Evolutionary conservation across 1,140 invertebrate species (phyloP), one percentile per base, ranked within the genome.

Genomic region (Calephelis virginiensis): DNA sequence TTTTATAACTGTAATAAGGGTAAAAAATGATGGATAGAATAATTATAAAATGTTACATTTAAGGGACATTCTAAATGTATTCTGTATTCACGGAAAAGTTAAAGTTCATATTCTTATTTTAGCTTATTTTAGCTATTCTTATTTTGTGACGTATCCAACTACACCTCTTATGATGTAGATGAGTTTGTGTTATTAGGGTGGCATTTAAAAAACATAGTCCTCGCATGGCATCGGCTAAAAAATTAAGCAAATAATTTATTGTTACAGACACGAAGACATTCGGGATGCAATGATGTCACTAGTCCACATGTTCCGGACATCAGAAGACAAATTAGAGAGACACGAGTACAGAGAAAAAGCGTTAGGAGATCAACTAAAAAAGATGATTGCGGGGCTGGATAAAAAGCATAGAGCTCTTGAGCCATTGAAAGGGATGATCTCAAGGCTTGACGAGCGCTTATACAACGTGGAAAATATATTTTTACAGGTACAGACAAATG

Each of bases 311-410:
- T 94, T 97, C 85, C 92, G 95, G 28, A 93, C 94, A 28, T 94
- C 95, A 66, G 96, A 96, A 56, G 95, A 96, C 76, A 97, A 97
- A 86, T 82, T 98, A 68, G 96, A 97, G 77, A 90, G 96, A 37
- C 97, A 98, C 82, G 97, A 98, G 82, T 94, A 93, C 65, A 91
- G 97, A 12, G 96, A 97, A 80, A 93, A 95, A 49, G 94, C 95
- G 8, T 84, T 96, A 2, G 96, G 95, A 1, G 96, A 97, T 64
- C 93, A 96, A 65, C 75, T 97, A 7, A 97, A 96, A 87, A 96
- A 95, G 83, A 93, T 93, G 1, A 82, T 97, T 45, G 81, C 91
- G 0, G 82, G 92, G 0, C 82, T 97, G n/a, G 95, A 96, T 53
- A 96, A 96, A 78, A 93, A 94, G 47, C 93, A 95, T 61, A 92